Base-by-base conservation (phyloP, 2,888 invertebrate species). In the Tachina grossa region DNA sequence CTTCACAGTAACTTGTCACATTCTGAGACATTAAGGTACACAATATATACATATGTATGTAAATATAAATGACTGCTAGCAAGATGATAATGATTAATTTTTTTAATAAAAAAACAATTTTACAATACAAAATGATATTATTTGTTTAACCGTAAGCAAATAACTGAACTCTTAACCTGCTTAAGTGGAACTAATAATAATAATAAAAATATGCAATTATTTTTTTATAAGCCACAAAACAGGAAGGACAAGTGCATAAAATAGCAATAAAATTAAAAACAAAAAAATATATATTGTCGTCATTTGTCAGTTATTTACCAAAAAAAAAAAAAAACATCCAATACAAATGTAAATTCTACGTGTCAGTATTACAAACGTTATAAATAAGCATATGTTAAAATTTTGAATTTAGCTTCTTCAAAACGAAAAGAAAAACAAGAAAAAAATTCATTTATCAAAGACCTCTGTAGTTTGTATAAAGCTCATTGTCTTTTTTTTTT, bases 171-270 rank as follows among this genome's bases (percentile, higher is more conserved):
- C 10, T 59, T 61, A 78, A 51, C 22, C 47, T 31, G 69, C 16
- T 78, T 78, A 69, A 69, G 59, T 61, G 43, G 16, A 61, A 75
- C 53, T 53, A 45, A 65, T 3, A 59, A 43, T 43, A 31, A 31
- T 0, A 49, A 19, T 13, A 61, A 51, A 63, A 75, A 16, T 10
- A 11, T 49, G 68, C 66, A 76, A 71, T 72, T 71, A 49, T 65
- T 71, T 55, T 72, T 31, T 47, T 59, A 57, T 6, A 45, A 63
- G 16, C 47, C 57, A 45, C 53, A 57, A 63, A 69, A 57, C 69
- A 76, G 69, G 82, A 82, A 82, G 82, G 82, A 63, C 69, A 82
- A 76, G 69, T 45, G n/a, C 16, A 41, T 47, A 16, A 51, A 72
- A 53, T 53, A 6, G 43, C 6, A 13, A 13, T 45, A 63, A 72